Evolutionary conservation across 2,113 vertebrate genomes (phyloP).

Genomic region (Callipepla squamata): DNA sequence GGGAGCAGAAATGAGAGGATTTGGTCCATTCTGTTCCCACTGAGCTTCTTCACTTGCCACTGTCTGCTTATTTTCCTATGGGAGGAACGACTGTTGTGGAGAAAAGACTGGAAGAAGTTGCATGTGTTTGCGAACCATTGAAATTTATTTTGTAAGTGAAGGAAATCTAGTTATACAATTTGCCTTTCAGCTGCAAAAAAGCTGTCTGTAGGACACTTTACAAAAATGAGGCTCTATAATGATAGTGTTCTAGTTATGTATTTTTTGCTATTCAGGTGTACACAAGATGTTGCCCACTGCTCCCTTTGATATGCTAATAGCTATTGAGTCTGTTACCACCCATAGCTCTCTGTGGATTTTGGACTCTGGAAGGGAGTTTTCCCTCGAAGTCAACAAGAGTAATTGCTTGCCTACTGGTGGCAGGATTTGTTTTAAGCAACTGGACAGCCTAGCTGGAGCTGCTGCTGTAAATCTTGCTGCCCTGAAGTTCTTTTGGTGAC

Average conservation of each 20-base stretch:
- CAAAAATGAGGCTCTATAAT: neutral
- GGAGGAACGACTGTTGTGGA: neutral
- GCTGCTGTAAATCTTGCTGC: neutral
- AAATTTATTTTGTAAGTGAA: neutral
- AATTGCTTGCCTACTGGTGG: neutral
- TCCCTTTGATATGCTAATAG: neutral
- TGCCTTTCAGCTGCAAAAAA: neutral
- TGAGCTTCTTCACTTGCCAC: neutral
- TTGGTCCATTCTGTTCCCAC: neutral
- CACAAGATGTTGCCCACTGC: neutral
- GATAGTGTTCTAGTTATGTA: neutral
- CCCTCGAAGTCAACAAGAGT: neutral
- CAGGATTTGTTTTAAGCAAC: neutral
- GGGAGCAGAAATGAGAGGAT: neutral
- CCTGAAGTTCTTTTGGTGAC: neutral
- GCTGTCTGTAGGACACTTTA: neutral
- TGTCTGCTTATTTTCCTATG: neutral
- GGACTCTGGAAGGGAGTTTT: neutral
- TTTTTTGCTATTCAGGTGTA: neutral
- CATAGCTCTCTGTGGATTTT: accelerated
- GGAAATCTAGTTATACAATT: neutral
- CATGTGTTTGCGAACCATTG: neutral
- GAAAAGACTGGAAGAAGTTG: neutral
- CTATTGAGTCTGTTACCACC: neutral
- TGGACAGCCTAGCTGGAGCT: neutral